These are phyloP conservation scores for Tragelaphus eurycerus DNA, from an alignment of 2,797 vertebrate genomes.

Conservation along the genomic window DNA sequence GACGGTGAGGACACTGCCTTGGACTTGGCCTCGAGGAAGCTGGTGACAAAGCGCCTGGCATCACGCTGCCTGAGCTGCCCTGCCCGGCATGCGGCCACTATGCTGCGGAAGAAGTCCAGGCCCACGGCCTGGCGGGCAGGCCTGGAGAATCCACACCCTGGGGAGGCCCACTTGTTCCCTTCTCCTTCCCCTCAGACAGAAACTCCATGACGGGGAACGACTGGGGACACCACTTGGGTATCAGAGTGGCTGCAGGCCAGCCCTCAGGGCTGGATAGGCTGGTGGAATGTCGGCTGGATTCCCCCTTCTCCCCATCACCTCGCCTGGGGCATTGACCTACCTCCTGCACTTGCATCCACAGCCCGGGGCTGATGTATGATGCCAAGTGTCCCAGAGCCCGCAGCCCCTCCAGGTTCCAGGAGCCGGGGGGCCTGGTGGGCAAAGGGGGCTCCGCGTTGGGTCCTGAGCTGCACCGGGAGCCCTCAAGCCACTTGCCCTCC, in stretches of 20 bases:
- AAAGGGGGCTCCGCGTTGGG: neutral
- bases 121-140: constrained; percentile 60
- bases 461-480: neutral
- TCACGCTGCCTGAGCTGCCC: constrained; percentile 25
- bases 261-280: neutral
- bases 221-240: neutral
- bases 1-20: neutral
- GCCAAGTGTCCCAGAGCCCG: constrained; percentile 67
- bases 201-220: accelerated
- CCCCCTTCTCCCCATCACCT: accelerated
- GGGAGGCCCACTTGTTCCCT: accelerated
- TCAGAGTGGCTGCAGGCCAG: neutral
- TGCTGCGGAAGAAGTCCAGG: constrained; percentile 69
- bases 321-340: constrained; percentile 32
- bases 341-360: constrained; percentile 71
- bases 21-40: constrained; percentile 8
- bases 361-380: constrained; percentile 65
- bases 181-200: neutral
- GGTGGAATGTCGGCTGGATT: accelerated
- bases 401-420: constrained; percentile 75
- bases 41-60: constrained; percentile 50
- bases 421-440: constrained; percentile 60
- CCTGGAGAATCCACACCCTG: neutral
- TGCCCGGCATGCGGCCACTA: neutral
- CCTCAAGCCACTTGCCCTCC: neutral